Base-by-base conservation (phyloP, 2,888 invertebrate species). In the Rambutsinella grinnellia region DNA sequence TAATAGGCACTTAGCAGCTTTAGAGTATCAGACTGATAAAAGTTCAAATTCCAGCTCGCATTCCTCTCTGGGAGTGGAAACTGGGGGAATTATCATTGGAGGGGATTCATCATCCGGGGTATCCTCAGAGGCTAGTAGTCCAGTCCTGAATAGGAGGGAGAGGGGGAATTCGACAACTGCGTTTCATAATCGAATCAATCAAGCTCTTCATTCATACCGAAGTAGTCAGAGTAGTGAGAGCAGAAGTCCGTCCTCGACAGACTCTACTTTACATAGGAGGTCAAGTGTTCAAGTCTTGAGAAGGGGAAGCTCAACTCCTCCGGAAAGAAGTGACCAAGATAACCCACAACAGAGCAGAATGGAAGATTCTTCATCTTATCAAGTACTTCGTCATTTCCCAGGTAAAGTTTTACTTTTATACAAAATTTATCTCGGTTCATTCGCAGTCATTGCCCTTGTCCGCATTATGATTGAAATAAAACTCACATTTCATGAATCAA, bases 331-430 rank as follows among this genome's bases (percentile, higher is more conserved):
- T n/a, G 8, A 17, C 24, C 53, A 26, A 15, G 10, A 23, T 2
- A 47, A 51, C 15, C 36, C 2, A 10, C 28, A 28, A 3, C 49
- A 47, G 17, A 66, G n/a, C 27, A n/a, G n/a, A n/a, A 79, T 79
- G 79, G 79, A 79, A 56, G 79, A 79, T 36, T 77, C 77, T 5
- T 74, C 74, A 5, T 72, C 72, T 46, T 79, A 70, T 58, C 79
- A 79, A 76, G 70, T 79, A 23, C 77, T 79, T 19, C 72, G 79
- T 23, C 76, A 74, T 70, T 74, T 79, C 36, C 79, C 79, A 26
- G 79, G 79, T 79, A 58, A 57, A 66, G 19, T n/a, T n/a, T n/a
- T n/a, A n/a, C n/a, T n/a, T n/a, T n/a, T n/a, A n/a, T n/a, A n/a
- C n/a, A n/a, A n/a, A n/a, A n/a, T n/a, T n/a, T n/a, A n/a, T n/a